These are phyloP conservation scores for Paradoxurus hermaphroditus DNA, from an alignment of 2,113 vertebrate species.

Conservation along the genomic window DNA sequence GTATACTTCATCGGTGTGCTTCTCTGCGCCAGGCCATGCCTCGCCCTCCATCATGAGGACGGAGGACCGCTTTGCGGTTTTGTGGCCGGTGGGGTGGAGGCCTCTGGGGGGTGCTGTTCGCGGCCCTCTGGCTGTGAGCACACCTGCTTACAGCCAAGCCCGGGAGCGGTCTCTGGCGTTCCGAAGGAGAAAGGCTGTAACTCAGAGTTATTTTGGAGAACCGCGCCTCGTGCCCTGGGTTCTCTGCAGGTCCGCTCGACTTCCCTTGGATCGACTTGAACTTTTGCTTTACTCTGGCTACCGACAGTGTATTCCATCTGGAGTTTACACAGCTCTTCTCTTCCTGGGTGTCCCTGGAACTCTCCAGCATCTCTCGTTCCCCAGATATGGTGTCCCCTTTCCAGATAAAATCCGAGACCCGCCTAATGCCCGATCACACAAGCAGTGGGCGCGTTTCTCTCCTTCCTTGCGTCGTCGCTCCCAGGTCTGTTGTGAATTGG, in stretches of 20 bases:
- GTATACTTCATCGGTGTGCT: not conserved
- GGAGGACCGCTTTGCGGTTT: not conserved
- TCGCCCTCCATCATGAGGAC: not conserved
- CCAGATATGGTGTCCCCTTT: not conserved
- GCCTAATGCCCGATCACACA: no score
- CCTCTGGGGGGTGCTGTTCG: fast-evolving
- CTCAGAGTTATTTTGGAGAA: not conserved
- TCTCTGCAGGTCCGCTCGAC: not conserved
- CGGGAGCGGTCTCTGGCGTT: not conserved
- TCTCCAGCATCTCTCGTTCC: not conserved
- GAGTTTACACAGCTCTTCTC: not conserved
- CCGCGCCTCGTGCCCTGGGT: fast-evolving
- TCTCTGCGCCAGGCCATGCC: not conserved
- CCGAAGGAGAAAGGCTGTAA: not conserved
- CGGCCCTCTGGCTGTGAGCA: not conserved
- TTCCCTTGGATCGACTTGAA: not conserved
- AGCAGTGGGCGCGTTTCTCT: not conserved
- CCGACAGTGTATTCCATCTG: no score
- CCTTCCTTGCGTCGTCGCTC: fast-evolving
- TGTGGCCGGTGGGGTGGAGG: not conserved
- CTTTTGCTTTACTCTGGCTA: not conserved
- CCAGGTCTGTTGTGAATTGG: not conserved
- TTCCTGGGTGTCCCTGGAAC: not conserved
- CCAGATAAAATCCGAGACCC: not conserved
- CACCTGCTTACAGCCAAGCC: no score